A percentile compares a stretch with the other conserved stretches of the same genome.
Evolutionary conservation across 2,888 invertebrate genomes (phyloP).

Genomic region (Cotesia congregata): DNA sequence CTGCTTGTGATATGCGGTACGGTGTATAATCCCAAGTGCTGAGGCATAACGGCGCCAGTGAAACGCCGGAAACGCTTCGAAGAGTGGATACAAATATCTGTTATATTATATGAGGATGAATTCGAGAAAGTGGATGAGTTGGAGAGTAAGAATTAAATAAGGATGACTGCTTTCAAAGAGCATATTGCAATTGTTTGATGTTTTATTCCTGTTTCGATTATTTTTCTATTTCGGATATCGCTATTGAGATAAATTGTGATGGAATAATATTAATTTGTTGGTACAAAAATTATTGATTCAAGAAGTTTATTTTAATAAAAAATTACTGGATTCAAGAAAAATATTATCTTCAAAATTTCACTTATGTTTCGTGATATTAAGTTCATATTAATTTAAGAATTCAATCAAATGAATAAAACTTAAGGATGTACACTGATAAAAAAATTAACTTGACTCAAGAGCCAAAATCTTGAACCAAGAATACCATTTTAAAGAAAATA

Average conservation of each 20-base stretch:
- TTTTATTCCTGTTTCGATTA: neutral
- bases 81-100: conserved; percentile 32
- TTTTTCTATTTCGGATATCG: neutral
- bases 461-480: too few relatives aligned
- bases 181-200: conserved; percentile 16
- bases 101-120: neutral
- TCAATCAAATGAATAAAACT: too few relatives aligned
- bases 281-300: too few relatives aligned
- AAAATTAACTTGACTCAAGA: too few relatives aligned
- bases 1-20: conserved; percentile 45
- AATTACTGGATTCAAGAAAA: too few relatives aligned
- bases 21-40: conserved; percentile 50
- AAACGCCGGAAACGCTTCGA: conserved; percentile 56
- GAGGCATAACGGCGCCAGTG: conserved; percentile 52
- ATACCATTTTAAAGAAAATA: too few relatives aligned
- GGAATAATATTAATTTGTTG: too few relatives aligned
- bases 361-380: too few relatives aligned
- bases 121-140: neutral
- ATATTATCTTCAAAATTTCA: too few relatives aligned
- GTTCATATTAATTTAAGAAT: too few relatives aligned
- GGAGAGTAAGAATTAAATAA: neutral
- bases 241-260: neutral
- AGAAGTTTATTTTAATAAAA: too few relatives aligned
- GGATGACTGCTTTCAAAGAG: neutral
- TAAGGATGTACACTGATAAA: too few relatives aligned